Conservation (phyloP, 64 coral and sea anemone genomes). For the Actinia equina region DNA sequence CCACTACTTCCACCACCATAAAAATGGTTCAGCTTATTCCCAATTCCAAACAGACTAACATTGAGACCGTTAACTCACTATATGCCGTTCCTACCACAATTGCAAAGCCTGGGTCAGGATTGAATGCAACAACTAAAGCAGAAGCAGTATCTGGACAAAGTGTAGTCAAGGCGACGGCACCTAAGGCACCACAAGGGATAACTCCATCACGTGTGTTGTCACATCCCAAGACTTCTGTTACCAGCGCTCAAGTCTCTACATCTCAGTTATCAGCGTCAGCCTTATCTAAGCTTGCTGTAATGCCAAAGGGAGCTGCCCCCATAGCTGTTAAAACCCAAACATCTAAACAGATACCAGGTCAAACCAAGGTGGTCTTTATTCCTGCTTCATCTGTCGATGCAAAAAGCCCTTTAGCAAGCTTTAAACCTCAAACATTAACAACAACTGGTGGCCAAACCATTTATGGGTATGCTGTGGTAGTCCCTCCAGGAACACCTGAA, state of each 20-base stretch:
- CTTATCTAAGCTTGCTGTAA: neutral
- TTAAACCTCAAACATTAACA: slow-evolving; percentile 2
- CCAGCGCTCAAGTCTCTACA: neutral
- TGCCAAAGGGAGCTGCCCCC: neutral
- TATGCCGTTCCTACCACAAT: neutral
- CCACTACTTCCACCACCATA: neutral
- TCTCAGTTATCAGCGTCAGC: neutral
- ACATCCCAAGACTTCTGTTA: neutral
- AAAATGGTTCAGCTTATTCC: neutral
- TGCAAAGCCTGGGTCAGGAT: neutral
- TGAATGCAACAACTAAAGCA: neutral
- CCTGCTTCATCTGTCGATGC: slow-evolving; percentile 15
- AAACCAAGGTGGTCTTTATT: slow-evolving; percentile 7
- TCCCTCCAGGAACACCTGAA: slow-evolving; percentile 1
- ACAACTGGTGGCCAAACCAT: slow-evolving; percentile 5
- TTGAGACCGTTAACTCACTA: neutral
- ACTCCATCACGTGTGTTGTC: neutral
- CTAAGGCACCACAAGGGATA: neutral
- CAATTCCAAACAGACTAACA: neutral
- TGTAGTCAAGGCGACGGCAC: neutral
- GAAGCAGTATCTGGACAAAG: neutral
- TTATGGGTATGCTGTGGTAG: slow-evolving; percentile 23
- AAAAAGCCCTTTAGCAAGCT: slow-evolving; percentile 14
- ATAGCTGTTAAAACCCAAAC: neutral
- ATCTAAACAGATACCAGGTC: neutral